Percentiles rank a stretch among this genome's conserved stretches.
phyloP scores from a whole-genome alignment of 2,888 invertebrate species.

The Acronicta leporina region DNA sequence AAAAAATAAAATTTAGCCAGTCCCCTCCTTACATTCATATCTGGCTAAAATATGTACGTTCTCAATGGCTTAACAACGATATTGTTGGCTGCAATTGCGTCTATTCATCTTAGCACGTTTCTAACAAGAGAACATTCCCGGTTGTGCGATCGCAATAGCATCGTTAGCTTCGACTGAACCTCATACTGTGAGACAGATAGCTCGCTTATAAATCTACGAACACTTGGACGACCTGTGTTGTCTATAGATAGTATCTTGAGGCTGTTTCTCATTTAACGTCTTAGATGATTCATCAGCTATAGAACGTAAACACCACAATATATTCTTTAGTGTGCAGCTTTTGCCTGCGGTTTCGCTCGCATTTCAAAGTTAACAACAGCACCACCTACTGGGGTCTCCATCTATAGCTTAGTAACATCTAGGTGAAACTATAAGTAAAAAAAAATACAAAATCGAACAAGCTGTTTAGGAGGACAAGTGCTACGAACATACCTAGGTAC shows the following conservation, averaged over 20 bases:
- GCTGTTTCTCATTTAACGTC: conserved; percentile 13
- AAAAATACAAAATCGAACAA: too few relatives aligned
- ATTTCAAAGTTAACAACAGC: too few relatives aligned
- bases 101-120: conserved; percentile 32
- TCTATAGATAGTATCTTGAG: conserved; percentile 4
- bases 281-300: conserved; percentile 8
- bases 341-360: too few relatives aligned
- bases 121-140: conserved; percentile 9
- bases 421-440: too few relatives aligned
- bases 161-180: conserved; percentile 30
- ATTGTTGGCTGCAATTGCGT: conserved; percentile 17
- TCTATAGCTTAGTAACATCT: too few relatives aligned
- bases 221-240: conserved; percentile 18
- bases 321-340: too few relatives aligned
- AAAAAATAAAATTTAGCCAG: too few relatives aligned
- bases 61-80: conserved; percentile 10
- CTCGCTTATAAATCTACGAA: conserved; percentile 7
- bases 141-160: conserved; percentile 19
- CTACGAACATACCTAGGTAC: too few relatives aligned
- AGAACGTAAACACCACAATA: neutral
- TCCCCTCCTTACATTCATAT: neutral
- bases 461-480: too few relatives aligned
- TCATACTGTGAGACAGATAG: conserved; percentile 45
- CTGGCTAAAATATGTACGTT: neutral
- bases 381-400: too few relatives aligned